Conservation (phyloP, 2,797 vertebrate species). For the Acanthis flammea region DNA sequence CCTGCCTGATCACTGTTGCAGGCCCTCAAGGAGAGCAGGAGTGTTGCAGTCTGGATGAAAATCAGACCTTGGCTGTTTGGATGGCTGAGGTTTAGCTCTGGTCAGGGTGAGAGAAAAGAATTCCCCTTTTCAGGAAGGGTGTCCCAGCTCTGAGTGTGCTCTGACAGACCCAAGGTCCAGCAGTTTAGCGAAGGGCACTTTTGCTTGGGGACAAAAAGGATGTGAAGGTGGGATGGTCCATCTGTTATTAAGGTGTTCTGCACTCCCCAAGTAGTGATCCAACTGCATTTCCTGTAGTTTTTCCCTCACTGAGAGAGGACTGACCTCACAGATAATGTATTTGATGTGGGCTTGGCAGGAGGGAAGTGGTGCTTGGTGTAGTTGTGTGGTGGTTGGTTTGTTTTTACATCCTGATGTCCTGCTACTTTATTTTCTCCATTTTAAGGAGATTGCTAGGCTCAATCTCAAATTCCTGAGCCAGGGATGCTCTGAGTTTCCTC, state of each 20-base stretch:
- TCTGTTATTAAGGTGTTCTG: background rate
- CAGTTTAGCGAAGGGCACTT: background rate
- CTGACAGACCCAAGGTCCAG: background rate
- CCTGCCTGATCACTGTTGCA: background rate
- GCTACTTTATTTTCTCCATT: background rate
- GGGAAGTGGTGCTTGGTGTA: background rate
- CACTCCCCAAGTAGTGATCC: fast-evolving
- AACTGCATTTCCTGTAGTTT: background rate
- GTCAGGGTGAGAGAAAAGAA: no score
- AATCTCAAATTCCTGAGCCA: fast-evolving
- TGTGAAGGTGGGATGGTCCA: background rate
- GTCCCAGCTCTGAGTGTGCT: background rate
- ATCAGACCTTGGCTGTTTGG: background rate
- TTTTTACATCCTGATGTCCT: background rate
- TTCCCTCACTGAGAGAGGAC: fast-evolving
- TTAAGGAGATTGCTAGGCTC: background rate
- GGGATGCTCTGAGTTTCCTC: background rate
- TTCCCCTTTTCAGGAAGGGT: background rate
- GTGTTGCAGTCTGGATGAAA: background rate
- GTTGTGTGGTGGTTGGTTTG: background rate
- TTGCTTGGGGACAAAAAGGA: background rate
- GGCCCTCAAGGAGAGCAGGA: background rate
- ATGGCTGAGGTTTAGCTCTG: background rate
- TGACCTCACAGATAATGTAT: fast-evolving
- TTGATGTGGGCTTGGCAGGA: no score